Base-by-base conservation (phyloP, 2,888 invertebrate genomes). In the Torymus aiolomorphi region DNA sequence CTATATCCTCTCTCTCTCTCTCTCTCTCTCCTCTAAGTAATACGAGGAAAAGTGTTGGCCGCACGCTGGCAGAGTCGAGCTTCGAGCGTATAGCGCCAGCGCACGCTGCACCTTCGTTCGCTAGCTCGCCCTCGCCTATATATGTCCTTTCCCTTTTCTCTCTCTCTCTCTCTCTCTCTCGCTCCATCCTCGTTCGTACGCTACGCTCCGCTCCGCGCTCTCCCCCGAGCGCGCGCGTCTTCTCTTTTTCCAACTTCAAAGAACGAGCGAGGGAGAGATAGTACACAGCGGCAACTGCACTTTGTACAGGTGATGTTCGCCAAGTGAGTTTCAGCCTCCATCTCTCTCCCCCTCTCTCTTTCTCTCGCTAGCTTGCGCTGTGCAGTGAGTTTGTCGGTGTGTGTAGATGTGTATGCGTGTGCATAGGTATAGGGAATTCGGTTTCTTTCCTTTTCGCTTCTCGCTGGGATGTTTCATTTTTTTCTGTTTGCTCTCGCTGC, bases 21-120 rank as follows among this genome's bases (percentile, higher is more conserved):
- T 70, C 24, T 24, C 31, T 31, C 31, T 31, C 31, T 73, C 31
- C 81, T 76, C 88, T 89, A 88, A 89, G 89, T 89, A 89, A 89
- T 89, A 89, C 89, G 87, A 87, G 88, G 86, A 88, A 88, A 88
- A 89, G 89, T 89, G 87, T 88, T 88, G 87, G 81, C 80, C 76
- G 70, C 59, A 3, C 61, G 75, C 74, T 63, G 66, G 31, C 31
- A 31, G 31, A 31, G 31, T 3, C 31, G 18, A 49, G 75, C 24
- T 74, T 67, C 70, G 8, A 42, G 24, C 56, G 24, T 31, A 57
- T 42, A 49, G 49, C 42, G 16, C 72, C 52, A 71, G 31, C 66
- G 52, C 59, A 57, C 49, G 63, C 56, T 16, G 42, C 66, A 62
- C 63, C 72, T 61, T 57, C 24, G 56, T 42, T 42, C 75, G 20